Evolutionary conservation across 2,797 vertebrate species (phyloP), one percentile per base, ranked within the genome.

Genomic region (Chromobotia macracanthus): DNA sequence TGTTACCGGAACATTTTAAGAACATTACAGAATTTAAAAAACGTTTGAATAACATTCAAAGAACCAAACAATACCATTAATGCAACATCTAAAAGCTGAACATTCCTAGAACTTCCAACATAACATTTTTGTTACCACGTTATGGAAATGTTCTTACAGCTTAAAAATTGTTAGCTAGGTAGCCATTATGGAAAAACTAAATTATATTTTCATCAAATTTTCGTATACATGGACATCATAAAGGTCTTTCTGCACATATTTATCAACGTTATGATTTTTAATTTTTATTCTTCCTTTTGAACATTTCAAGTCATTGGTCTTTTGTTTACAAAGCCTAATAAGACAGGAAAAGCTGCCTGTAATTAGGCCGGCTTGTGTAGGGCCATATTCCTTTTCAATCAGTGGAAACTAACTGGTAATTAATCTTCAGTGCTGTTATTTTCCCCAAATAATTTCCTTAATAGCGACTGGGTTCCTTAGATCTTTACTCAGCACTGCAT

Each of bases 241-340:
- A 70, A 86, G 83, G 89, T 90, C 84, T 66, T 82, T 70, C 51
- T 31, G 31, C 31, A 3, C 31, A 31, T 31, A 31, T 31, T 31
- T 31, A 31, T 31, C 85, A 84, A 31, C 3, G 31, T 87, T 81
- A 84, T 78, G 82, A 10, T 44, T 44, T 41, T 82, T 60, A 50
- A 31, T 88, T 85, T 77, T 66, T 86, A 88, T 79, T 31, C 31
- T 31, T 63, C 84, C 87, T 93, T 93, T 68, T 92, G 91, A 93
- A 93, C 90, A 86, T 91, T 88, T 87, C 77, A 85, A 90, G 87
- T 90, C 90, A 89, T 86, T 91, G 81, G 84, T 87, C 84, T 91
- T 90, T 91, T 92, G 92, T 93, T 92, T 91, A 91, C 90, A 87
- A 89, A 90, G 90, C 87, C 86, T 92, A 90, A 90, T 89, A 89